These are phyloP conservation scores for Teleogryllus occipitalis DNA, from an alignment of 1,140 invertebrate species.

Conservation along the genomic window DNA sequence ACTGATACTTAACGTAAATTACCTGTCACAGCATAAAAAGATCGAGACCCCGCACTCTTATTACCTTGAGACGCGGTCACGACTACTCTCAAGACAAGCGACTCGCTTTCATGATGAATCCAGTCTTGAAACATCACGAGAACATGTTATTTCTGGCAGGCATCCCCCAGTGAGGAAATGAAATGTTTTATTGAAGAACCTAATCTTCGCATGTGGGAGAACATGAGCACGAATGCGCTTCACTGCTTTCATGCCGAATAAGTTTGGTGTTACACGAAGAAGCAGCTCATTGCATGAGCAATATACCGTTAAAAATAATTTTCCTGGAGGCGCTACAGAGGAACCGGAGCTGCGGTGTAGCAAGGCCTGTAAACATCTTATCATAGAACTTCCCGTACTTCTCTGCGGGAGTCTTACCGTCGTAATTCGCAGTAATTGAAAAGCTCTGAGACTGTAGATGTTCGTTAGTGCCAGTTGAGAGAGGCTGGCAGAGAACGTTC, in stretches of 20 bases:
- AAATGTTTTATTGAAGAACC: slow-evolving; percentile 1
- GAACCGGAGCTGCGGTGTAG: not conserved
- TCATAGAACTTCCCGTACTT: too few species aligned
- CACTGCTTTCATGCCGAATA: not conserved
- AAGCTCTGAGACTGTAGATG: too few species aligned
- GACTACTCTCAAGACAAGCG: not conserved
- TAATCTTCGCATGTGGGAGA: not conserved
- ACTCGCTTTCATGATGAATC: not conserved
- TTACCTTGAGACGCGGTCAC: not conserved
- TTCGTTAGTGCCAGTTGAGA: too few species aligned
- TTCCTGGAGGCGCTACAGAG: not conserved
- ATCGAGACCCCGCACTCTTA: not conserved
- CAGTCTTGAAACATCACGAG: too few species aligned
- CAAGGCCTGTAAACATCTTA: too few species aligned
- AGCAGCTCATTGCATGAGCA: not conserved
- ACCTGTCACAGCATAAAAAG: not conserved
- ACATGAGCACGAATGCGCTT: not conserved
- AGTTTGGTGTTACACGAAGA: not conserved
- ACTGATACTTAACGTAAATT: not conserved
- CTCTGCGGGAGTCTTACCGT: too few species aligned
- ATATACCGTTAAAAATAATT: not conserved
- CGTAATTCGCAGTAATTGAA: too few species aligned
- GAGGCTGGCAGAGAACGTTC: too few species aligned
- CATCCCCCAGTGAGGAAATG: not conserved
- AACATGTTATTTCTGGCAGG: not conserved